phyloP scores from a whole-genome alignment of 2,797 vertebrate genomes.

The Telmatherina bonti region DNA sequence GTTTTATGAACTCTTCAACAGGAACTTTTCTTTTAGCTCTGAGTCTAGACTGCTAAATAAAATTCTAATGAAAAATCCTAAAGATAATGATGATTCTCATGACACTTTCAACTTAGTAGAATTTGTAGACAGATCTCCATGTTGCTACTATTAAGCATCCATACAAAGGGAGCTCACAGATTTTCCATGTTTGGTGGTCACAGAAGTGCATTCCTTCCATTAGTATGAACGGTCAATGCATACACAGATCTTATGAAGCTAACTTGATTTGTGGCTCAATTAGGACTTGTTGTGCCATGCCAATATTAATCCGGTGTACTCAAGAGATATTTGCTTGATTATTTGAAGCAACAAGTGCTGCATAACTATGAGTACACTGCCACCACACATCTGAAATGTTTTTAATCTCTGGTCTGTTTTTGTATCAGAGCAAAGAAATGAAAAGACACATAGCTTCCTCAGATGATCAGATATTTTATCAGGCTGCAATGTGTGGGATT shows the following conservation, averaged over 20 bases:
- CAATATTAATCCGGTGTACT: neutral
- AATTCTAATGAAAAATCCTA: neutral
- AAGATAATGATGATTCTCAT: neutral
- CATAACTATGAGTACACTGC: neutral
- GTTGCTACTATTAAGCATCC: no score
- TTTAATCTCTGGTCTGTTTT: neutral
- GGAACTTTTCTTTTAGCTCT: no score
- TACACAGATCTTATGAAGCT: neutral
- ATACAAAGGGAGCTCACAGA: neutral
- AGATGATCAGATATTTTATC: neutral
- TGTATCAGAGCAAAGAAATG: neutral
- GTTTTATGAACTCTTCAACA: no score
- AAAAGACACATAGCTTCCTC: neutral
- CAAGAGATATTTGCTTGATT: neutral
- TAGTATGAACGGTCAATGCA: no score
- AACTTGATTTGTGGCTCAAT: neutral
- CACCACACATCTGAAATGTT: neutral
- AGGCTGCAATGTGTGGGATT: no score
- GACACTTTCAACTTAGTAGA: neutral
- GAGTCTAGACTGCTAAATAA: neutral
- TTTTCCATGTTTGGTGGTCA: neutral
- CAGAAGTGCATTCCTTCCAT: neutral
- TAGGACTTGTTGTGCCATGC: neutral
- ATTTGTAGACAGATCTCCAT: neutral
- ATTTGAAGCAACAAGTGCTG: neutral